phyloP scores from a whole-genome alignment of 2,888 invertebrate genomes.

The Drosophila nigricruria region DNA sequence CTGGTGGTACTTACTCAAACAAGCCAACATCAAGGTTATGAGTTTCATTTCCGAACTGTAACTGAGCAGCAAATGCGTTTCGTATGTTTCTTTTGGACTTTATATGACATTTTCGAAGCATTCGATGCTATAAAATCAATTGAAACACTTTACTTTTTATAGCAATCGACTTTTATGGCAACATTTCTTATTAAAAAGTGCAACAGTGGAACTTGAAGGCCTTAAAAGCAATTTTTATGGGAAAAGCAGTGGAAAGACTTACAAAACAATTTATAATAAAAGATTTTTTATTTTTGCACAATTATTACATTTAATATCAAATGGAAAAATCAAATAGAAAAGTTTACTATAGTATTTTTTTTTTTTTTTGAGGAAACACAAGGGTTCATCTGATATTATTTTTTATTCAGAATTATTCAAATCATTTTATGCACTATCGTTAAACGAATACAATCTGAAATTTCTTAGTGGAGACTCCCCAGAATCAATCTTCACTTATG shows the following conservation, averaged over 20 bases:
- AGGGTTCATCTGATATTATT: no score
- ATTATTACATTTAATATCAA: background rate
- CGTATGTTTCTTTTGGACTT: background rate
- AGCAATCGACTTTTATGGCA: conserved; percentile 21
- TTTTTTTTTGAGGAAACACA: background rate
- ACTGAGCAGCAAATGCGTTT: conserved; percentile 19
- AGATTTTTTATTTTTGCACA: background rate
- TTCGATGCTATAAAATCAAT: conserved; percentile 32
- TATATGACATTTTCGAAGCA: conserved; percentile 25
- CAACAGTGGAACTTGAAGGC: background rate
- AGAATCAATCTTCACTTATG: no score
- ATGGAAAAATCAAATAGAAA: background rate
- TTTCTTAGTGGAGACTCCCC: no score
- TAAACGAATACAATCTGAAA: no score
- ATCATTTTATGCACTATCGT: background rate
- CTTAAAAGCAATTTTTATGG: background rate
- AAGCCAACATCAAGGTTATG: background rate
- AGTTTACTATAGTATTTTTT: background rate
- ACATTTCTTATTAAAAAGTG: background rate
- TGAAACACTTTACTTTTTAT: conserved; percentile 14
- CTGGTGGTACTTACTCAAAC: conserved; percentile 14
- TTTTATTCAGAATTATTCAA: background rate
- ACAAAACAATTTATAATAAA: background rate
- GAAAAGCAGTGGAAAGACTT: background rate
- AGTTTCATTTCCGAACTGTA: conserved; percentile 34